Evolutionary conservation across 1,140 invertebrate species (phyloP).

Genomic region (Harlomillsia oculata): DNA sequence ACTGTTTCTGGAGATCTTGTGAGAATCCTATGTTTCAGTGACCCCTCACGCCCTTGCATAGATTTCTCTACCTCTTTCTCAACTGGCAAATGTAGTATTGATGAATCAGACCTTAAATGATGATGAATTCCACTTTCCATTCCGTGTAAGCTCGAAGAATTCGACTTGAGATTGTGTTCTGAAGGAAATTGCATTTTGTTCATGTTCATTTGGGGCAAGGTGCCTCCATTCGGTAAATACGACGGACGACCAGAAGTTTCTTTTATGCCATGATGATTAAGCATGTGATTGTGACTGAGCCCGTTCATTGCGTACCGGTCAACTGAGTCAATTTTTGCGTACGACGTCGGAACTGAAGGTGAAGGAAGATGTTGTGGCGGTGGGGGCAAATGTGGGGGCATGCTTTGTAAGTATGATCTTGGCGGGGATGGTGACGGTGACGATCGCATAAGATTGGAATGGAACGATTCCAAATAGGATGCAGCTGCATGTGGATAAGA

Average conservation of each 20-base stretch:
- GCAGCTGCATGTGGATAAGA: slow-evolving; percentile 15
- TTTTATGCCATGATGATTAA: no score
- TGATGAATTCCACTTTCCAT: no score
- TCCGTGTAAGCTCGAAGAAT: not conserved
- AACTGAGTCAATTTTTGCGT: no score
- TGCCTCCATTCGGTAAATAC: no score
- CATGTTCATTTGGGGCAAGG: no score
- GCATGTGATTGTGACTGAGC: slow-evolving; percentile 15
- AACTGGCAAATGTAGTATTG: no score
- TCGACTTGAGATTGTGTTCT: no score
- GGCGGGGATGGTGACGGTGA: slow-evolving; percentile 19
- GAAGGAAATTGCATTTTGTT: no score
- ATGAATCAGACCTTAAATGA: no score
- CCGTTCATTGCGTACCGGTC: no score
- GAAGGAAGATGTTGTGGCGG: slow-evolving; percentile 13
- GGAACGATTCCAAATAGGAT: slow-evolving; percentile 33
- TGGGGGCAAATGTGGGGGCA: slow-evolving; percentile 5
- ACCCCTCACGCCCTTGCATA: slow-evolving; percentile 2
- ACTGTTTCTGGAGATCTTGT: slow-evolving; percentile 26
- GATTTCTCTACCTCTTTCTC: not conserved
- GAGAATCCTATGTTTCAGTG: slow-evolving; percentile 26
- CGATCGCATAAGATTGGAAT: slow-evolving; percentile 24
- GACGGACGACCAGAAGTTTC: no score
- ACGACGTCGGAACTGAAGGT: not conserved
- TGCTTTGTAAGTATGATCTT: slow-evolving; percentile 2